phyloP scores from a whole-genome alignment of 2,113 vertebrate species.

The Fukomys damarensis region DNA sequence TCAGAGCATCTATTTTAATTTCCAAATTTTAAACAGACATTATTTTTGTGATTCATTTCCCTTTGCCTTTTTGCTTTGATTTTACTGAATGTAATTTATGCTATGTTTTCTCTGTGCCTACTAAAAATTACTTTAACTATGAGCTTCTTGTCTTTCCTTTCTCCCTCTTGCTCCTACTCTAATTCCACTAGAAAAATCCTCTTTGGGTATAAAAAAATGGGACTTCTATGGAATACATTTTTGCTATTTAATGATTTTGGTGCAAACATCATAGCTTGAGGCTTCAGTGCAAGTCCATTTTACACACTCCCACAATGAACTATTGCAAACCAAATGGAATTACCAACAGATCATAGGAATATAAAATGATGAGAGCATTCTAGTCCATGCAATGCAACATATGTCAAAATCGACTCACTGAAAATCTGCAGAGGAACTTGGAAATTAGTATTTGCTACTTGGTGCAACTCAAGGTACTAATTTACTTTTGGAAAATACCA shows the following conservation, averaged over 20 bases:
- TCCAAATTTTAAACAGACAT: slow-evolving; percentile 63
- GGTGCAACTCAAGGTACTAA: neutral
- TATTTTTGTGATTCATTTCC: slow-evolving; percentile 72
- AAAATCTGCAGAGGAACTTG: neutral
- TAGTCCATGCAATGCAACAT: neutral
- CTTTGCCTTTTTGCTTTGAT: slow-evolving; percentile 60
- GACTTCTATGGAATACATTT: neutral
- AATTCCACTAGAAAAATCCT: slow-evolving; percentile 24
- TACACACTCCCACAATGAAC: neutral
- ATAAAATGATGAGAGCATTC: slow-evolving; percentile 34
- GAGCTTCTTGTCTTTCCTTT: slow-evolving; percentile 9
- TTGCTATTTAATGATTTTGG: slow-evolving; percentile 54
- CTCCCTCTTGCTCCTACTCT: neutral
- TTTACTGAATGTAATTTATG: slow-evolving; percentile 55
- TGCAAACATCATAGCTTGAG: neutral
- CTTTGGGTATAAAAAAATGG: neutral
- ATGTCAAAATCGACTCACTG: neutral
- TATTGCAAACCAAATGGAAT: slow-evolving; percentile 8
- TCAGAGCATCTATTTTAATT: slow-evolving; percentile 73
- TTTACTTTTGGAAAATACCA: neutral
- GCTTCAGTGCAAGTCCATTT: neutral
- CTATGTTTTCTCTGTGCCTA: neutral
- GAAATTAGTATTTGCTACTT: neutral
- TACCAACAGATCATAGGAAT: neutral
- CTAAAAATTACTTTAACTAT: slow-evolving; percentile 56